Evolutionary conservation across 2,888 invertebrate genomes (phyloP), one percentile per base, ranked within the genome.

Genomic region (Labia minor): DNA sequence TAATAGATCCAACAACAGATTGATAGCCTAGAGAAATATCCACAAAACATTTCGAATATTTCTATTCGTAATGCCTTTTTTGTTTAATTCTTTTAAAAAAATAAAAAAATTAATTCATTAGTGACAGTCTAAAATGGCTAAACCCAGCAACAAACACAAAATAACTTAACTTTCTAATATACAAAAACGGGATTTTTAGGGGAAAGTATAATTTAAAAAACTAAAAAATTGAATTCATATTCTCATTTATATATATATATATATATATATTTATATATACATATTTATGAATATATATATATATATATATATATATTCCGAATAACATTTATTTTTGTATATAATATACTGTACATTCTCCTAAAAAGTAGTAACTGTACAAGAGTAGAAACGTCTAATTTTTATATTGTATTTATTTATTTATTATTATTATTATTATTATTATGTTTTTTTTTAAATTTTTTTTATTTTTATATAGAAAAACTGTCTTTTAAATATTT

Each of bases 331-430:
- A 68, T 68, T 68, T n/a, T 67, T 67, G 33, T 33, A 33, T 33
- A 33, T 33, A 11, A 68, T 68, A 68, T 68, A 68, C 68, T 68
- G 68, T 68, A 68, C 68, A 68, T 67, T 68, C 10, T 64, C 37
- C 14, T 62, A 68, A 37, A 37, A 65, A 65, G 67, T 67, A 18
- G 61, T 68, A 65, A 67, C 68, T 67, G 68, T 68, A 68, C 68
- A 68, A 68, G 33, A 33, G 33, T 33, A 33, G 33, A 33, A 33
- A 33, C 33, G 33, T 33, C 33, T 33, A 8, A 8, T 33, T 33
- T 33, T n/a, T n/a, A n/a, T n/a, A n/a, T n/a, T n/a, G n/a, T n/a
- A n/a, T 33, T 8, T 33, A 33, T 33, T 33, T 33, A 33, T 33
- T 33, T 33, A 33, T 33, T 33, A 33, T 33, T 8, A 33, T 33